phyloP scores from a whole-genome alignment of 2,888 invertebrate species.

The Sinelater perroti region DNA sequence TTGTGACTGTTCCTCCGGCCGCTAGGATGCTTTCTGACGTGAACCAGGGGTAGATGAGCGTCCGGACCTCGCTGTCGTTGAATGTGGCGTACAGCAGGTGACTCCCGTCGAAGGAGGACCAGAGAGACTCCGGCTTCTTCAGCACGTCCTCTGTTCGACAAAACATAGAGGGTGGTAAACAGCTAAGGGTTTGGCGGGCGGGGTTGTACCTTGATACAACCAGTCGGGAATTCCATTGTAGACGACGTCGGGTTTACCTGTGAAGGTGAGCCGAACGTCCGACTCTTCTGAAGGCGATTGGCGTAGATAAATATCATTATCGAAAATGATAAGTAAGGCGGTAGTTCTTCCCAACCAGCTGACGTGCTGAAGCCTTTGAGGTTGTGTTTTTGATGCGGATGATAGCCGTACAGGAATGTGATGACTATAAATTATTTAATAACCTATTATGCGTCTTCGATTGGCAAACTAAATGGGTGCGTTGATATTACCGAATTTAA shows the following conservation, averaged over 20 bases:
- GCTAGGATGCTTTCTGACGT: constrained; percentile 74
- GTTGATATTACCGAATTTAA: too few relatives aligned
- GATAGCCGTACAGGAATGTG: constrained; percentile 86
- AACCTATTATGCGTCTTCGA: too few relatives aligned
- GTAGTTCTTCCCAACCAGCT: constrained; percentile 84
- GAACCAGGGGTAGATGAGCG: constrained; percentile 84
- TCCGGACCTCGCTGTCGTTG: constrained; percentile 82
- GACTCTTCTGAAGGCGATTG: constrained; percentile 75
- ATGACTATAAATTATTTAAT: constrained; percentile 77
- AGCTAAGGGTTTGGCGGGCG: too few relatives aligned
- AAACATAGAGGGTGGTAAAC: too few relatives aligned
- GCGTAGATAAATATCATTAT: constrained; percentile 89
- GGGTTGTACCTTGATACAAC: constrained; percentile 90
- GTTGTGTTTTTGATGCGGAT: constrained; percentile 73
- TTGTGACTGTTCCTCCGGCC: constrained; percentile 63
- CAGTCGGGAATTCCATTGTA: constrained; percentile 96
- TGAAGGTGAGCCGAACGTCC: constrained; percentile 76
- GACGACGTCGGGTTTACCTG: constrained; percentile 79
- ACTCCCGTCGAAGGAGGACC: constrained; percentile 85
- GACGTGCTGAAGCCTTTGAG: constrained; percentile 83
- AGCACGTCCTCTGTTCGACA: constrained; percentile 93
- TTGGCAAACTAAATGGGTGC: too few relatives aligned
- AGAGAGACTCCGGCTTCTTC: constrained; percentile 81
- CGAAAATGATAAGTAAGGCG: constrained; percentile 79
- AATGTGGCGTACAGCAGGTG: constrained; percentile 87